Evolutionary conservation across 53 echinoderm and acorn worm species (phyloP), one percentile per base, ranked within the genome.

Genomic region (Hippasteria phrygiana): DNA sequence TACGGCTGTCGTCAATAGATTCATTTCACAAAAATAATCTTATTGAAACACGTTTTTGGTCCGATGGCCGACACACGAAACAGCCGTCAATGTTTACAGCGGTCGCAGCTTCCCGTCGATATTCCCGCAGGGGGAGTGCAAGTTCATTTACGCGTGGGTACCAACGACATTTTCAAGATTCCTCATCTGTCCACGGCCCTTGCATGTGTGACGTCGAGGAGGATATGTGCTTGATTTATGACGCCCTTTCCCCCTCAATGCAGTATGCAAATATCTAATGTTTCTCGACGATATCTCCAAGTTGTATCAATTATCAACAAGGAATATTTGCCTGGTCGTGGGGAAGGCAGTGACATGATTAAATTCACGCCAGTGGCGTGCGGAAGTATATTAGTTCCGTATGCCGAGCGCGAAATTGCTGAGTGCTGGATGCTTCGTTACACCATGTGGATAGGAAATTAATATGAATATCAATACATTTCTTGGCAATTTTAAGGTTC

Each of bases 161-260:
- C 70, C 85, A 69, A 64, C 71, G 33, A 65, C 85, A 85, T 85
- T 70, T 10, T 70, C 64, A 0, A 71, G 70, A 85, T 85, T 85
- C 85, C 53, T n/a, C 22, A 51, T 51, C 85, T 8, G 38, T 50
- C 71, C 70, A 71, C 69, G 71, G 43, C 75, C 50, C 70, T 85
- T 85, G 35, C 69, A 50, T 24, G 48, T 43, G 35, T 34, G 53
- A 64, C 71, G 62, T 59, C 20, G 59, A 7, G 22, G 59, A 59
- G 59, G 59, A 59, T 17, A 18, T 24, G 8, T 26, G 59, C 59
- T 26, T 59, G 59, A 59, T 59, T 59, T 59, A 59, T 59, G 59
- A 59, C 26, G 26, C 59, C 6, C 59, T 18, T 26, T 8, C 16
- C 51, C 3, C 59, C 8, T 26, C 3, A 22, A 1, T 18, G n/a